Percentiles rank a stretch among this genome's conserved stretches.
These are phyloP conservation scores for Ophiodon elongatus DNA, from an alignment of 2,113 vertebrate species.

Conservation along the genomic window DNA sequence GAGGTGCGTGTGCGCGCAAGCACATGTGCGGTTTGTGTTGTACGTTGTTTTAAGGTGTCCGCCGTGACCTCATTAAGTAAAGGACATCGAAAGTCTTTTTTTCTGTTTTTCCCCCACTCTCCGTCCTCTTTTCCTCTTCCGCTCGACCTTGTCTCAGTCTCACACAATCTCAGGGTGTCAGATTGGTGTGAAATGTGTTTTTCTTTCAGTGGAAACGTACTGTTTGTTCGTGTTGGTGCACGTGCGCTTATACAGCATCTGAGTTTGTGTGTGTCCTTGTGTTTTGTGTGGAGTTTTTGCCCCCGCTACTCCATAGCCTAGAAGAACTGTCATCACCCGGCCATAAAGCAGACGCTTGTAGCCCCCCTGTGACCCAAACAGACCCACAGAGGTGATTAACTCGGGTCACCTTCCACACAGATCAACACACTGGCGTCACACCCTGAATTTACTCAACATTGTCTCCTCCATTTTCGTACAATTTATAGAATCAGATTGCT, in stretches of 20 bases:
- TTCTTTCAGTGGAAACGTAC: neutral
- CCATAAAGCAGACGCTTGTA: slow-evolving; percentile 61
- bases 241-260: neutral
- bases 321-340: slow-evolving; percentile 66
- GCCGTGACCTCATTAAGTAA: slow-evolving; percentile 16
- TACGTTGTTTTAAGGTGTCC: neutral
- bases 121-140: neutral
- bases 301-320: slow-evolving; percentile 11
- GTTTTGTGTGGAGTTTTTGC: slow-evolving; percentile 17
- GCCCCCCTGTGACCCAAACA: slow-evolving; percentile 32
- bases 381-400: slow-evolving; percentile 43
- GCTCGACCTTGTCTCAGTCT: slow-evolving; percentile 10
- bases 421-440: slow-evolving; percentile 27
- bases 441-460: neutral
- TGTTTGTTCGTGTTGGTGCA: slow-evolving; percentile 8
- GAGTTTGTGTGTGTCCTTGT: slow-evolving; percentile 18
- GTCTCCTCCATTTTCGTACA: neutral
- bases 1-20: neutral
- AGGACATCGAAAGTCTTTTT: slow-evolving; percentile 19
- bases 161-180: slow-evolving; percentile 65
- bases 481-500: neutral
- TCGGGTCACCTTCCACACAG: slow-evolving; percentile 20
- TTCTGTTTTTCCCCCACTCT: neutral
- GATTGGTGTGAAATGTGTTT: slow-evolving; percentile 75
- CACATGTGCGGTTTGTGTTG: neutral